Base-by-base conservation (phyloP, 2,888 invertebrate species). In the Oscheius onirici region DNA sequence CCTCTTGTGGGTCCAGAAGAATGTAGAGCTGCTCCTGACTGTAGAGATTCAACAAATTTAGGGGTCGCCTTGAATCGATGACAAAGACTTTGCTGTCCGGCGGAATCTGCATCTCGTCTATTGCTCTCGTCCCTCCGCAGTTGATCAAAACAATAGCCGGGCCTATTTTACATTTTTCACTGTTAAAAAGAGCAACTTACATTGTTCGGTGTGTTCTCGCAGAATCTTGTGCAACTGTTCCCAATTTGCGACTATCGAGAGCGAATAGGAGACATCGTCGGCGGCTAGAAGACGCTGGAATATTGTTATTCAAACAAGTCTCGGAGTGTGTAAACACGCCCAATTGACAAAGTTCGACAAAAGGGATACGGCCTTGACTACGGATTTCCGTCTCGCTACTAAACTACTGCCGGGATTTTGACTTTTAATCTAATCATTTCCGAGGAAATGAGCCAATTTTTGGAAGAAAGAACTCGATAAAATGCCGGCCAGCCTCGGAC, bases 11-110 rank as follows among this genome's bases (percentile, higher is more conserved):
- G 54, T 76, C 74, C 22, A 77, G 51, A 8, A 81, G 44, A 5
- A 82, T 55, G 28, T 65, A 55, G 17, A 80, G 69, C 28, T 79
- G 79, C 1, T 76, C 74, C 22, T 74, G 68, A n/a, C 73, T 76
- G 67, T 71, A 85, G 26, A 86, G 73, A 69, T 86, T 86, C 69
- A 84, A 83, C 20, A 81, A 77, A 67, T 86, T 75, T 55, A 86
- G 70, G 2, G 86, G 86, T 15, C 85, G 74, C 46, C 79, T 74
- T 13, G 83, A 83, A 60, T 86, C 86, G 58, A 86, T 71, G 20
- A 86, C 67, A 65, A 74, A 86, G 6, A 63, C 68, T n/a, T 55
- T 72, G 55, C 76, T 68, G 11, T 65, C 71, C 6, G 72, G 46
- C 6, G 78, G 76, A 22, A 84, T 44, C 28, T 77, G 49, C 57